phyloP scores from a whole-genome alignment of 2,113 vertebrate species.

The Oreotrochilus melanogaster region DNA sequence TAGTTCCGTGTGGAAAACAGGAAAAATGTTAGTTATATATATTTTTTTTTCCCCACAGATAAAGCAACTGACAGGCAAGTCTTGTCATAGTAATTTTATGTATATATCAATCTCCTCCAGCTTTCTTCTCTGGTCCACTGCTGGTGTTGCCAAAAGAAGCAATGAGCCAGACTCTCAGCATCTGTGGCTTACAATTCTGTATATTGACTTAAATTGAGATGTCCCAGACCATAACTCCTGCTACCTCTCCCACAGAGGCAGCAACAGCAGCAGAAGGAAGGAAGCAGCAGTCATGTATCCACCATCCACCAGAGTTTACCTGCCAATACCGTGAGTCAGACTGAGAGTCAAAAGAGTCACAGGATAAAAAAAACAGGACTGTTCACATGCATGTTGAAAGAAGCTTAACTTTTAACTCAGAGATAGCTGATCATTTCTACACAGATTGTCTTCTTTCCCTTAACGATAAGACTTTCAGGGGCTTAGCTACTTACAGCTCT shows the following conservation, averaged over 20 bases:
- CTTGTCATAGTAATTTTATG: not conserved
- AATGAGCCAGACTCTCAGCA: not conserved
- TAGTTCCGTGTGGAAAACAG: not conserved
- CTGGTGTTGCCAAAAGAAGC: not conserved
- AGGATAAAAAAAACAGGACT: not conserved
- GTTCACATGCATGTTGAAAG: conserved; percentile 14
- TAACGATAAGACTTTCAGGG: not conserved
- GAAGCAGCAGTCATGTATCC: not conserved
- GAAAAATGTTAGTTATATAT: not conserved
- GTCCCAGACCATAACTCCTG: not conserved
- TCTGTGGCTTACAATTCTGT: not conserved
- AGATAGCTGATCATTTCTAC: conserved; percentile 21
- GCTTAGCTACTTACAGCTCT: not conserved
- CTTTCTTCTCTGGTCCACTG: not conserved
- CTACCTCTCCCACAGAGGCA: not conserved
- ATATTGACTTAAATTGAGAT: not conserved
- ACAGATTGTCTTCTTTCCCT: not conserved
- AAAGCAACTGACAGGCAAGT: not conserved
- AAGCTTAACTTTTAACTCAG: conserved; percentile 21
- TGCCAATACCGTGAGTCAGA: not conserved
- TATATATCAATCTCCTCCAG: not conserved
- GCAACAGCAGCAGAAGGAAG: not conserved
- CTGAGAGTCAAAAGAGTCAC: not conserved
- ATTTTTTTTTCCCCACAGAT: not conserved
- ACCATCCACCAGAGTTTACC: not conserved